Conservation (phyloP, 2,888 invertebrate genomes). For the Priocnemis perturbator region DNA sequence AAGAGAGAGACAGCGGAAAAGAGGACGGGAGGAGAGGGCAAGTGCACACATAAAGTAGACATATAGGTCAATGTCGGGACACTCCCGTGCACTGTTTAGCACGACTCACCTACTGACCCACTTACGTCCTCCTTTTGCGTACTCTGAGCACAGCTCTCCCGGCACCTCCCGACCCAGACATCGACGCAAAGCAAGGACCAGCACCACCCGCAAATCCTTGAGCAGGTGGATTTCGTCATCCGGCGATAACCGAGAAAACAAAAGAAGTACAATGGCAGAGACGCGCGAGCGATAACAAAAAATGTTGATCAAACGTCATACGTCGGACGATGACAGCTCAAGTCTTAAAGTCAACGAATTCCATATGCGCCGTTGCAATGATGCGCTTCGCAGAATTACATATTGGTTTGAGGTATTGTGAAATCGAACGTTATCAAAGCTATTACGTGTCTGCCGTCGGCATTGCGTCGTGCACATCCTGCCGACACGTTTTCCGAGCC, state of each 20-base stretch:
- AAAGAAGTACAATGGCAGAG: too few species aligned
- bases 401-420: too few species aligned
- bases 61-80: conserved; percentile 70
- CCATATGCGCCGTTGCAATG: too few species aligned
- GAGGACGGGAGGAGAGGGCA: conserved; percentile 25
- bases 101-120: conserved; percentile 68
- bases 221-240: conserved; percentile 15
- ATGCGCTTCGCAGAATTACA: too few species aligned
- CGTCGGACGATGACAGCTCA: too few species aligned
- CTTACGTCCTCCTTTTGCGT: conserved; percentile 58
- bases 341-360: too few species aligned
- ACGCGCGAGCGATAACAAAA: too few species aligned
- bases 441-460: not conserved
- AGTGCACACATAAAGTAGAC: conserved; percentile 57
- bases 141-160: conserved; percentile 37
- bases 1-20: conserved; percentile 7
- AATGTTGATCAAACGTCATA: too few species aligned
- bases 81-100: conserved; percentile 63
- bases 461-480: conserved; percentile 16
- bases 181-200: conserved; percentile 9
- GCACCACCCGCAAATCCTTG: too few species aligned
- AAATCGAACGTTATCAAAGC: not conserved
- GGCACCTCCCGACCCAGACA: conserved; percentile 26
- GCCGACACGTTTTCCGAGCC: conserved; percentile 18
- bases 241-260: too few species aligned